Evolutionary conservation across 1,140 invertebrate genomes (phyloP), one percentile per base, ranked within the genome.

Genomic region (Bombus picipes): DNA sequence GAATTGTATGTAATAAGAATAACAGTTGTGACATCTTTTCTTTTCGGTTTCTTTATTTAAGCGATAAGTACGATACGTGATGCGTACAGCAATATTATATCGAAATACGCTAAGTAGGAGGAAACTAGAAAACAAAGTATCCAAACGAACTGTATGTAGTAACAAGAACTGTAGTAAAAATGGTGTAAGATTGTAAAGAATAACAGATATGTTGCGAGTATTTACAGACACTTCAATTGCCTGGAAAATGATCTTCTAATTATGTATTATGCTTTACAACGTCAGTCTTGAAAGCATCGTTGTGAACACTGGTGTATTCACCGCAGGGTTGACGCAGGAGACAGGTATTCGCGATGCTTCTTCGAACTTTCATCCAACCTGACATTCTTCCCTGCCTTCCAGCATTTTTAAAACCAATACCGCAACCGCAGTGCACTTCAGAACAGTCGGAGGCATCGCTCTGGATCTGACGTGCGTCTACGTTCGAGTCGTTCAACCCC

Each of bases 321-420:
- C 22, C 41, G 39, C 59, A 2, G 8, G n/a, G 59, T 37, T 83
- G 37, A 66, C 18, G 47, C 15, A 41, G 72, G 13, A 91, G 71
- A 47, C 85, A 75, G 34, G 86, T 85, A 87, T 81, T 86, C 53
- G 71, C 88, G 80, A 85, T 86, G 77, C 88, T 89, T 91, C 85
- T 88, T 90, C 89, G 83, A 87, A 89, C 78, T 90, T 78, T 85
- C 59, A 86, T 88, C 83, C 87, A 86, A 39, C 80, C 37, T 18
- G 74, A 81, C 73, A 65, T 74, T 62, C 75, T 86, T 66, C 13
- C 73, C 6, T 73, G 57, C 39, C 70, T 75, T 74, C 13, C 28
- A 68, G 66, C 39, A 62, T 73, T 57, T 32, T 59, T 72, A 28
- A 72, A 79, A 18, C 66, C 68, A 28, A 80, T 72, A 32, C 70